Conservation (phyloP, 2,888 invertebrate genomes). For the Nymphalis polychloros region DNA sequence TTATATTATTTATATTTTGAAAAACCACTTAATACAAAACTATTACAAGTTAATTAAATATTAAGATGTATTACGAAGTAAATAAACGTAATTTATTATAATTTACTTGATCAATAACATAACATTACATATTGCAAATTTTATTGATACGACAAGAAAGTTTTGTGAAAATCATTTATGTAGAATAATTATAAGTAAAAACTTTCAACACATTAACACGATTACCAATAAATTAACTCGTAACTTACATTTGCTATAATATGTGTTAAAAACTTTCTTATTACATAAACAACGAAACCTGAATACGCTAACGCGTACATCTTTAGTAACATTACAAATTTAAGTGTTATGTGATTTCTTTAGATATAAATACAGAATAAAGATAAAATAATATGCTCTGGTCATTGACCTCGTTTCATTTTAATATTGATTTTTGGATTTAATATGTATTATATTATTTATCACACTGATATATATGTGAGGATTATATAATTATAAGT, state of each 20-base stretch:
- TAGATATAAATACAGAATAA: not conserved
- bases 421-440: no score
- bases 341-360: not conserved
- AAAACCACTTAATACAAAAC: no score
- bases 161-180: not conserved
- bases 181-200: slow-evolving; percentile 1
- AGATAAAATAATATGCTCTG: not conserved
- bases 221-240: slow-evolving; percentile 23
- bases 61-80: not conserved
- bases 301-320: slow-evolving; percentile 1
- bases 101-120: not conserved
- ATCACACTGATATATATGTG: no score
- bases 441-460: no score
- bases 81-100: not conserved
- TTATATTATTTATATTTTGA: no score
- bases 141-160: slow-evolving; percentile 9
- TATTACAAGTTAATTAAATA: not conserved
- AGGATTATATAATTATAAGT: no score
- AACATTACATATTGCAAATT: not conserved
- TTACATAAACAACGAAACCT: slow-evolving; percentile 33
- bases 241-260: slow-evolving; percentile 19
- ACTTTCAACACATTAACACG: slow-evolving; percentile 5
- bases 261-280: slow-evolving; percentile 30
- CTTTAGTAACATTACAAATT: not conserved
- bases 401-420: no score